phyloP scores from a whole-genome alignment of 2,113 vertebrate species.

The Chamaea fasciata region DNA sequence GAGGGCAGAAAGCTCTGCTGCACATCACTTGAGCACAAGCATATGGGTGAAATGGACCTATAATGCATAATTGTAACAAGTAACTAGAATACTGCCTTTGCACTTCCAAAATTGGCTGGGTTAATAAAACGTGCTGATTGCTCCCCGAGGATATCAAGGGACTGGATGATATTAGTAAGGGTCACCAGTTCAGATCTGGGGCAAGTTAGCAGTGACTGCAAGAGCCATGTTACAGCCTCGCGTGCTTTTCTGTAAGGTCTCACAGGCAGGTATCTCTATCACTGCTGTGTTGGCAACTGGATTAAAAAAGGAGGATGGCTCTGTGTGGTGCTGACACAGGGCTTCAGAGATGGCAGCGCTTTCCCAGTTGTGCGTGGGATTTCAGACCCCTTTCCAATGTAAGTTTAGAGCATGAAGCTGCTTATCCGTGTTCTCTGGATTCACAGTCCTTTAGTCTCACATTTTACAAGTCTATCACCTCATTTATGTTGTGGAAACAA shows the following conservation, averaged over 20 bases:
- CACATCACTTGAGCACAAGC: neutral
- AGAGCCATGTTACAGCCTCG: neutral
- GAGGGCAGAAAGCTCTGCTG: neutral
- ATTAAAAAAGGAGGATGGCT: neutral
- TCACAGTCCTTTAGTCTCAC: neutral
- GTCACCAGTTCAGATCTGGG: conserved; percentile 41
- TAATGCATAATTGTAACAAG: neutral
- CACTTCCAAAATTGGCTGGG: conserved; percentile 49
- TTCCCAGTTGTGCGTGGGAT: neutral
- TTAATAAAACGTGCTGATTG: conserved; percentile 51
- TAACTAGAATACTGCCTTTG: neutral
- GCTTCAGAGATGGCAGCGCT: neutral
- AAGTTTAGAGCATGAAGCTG: neutral
- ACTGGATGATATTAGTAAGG: conserved; percentile 42
- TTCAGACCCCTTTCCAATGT: neutral
- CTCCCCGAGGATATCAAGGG: conserved; percentile 48
- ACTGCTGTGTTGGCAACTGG: neutral
- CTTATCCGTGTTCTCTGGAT: neutral
- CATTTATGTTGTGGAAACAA: neutral
- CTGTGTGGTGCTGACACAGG: neutral
- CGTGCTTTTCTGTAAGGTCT: rapidly evolving
- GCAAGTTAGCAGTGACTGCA: neutral
- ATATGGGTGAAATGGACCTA: neutral
- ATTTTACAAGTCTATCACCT: neutral
- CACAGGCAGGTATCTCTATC: neutral